Evolutionary conservation across 2,797 vertebrate species (phyloP), one percentile per base, ranked within the genome.

Genomic region (Enteromius trimaculatus): DNA sequence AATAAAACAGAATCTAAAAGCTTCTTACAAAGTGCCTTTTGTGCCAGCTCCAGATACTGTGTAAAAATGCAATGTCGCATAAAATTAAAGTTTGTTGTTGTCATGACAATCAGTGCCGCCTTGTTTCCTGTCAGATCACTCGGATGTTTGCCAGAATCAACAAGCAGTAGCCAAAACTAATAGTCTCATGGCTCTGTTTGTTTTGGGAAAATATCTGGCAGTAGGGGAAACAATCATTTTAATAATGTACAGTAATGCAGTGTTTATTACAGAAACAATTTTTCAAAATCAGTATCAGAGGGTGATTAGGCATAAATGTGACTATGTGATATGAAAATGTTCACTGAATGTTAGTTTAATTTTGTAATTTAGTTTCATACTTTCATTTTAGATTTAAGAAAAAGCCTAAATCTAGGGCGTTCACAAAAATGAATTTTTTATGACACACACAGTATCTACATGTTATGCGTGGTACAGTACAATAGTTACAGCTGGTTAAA

Each of bases 71-170:
- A 60, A 19, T 77, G 74, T 60, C 37, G 53, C 74, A 77, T 60
- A 60, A 77, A 60, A 58, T 26, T 77, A 29, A 60, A 77, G n/a
- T 42, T 60, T 60, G 74, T 37, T 21, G 72, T 23, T 75, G 51
- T 60, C 53, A 44, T 60, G 74, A 77, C 53, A 77, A 26, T 77
- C 53, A 55, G 53, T 60, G 55, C 34, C 13, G 2, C 74, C 17
- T 77, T 77, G 74, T 77, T 77, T 77, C 55, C 53, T 44, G 74
- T 77, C 74, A 44, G 53, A 39, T 62, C 55, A 13, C 53, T 42
- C 37, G 16, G 74, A 39, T 62, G 74, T 60, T 26, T 60, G 74
- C 74, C 74, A 77, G 55, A 62, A 62, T 44, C n/a, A 60, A 77
- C 53, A 60, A 42, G 74, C 74, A 42, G 37, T 42, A 26, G 74